These are phyloP conservation scores for Cirrhinus mrigala DNA, from an alignment of 2,797 vertebrate species.

Conservation along the genomic window DNA sequence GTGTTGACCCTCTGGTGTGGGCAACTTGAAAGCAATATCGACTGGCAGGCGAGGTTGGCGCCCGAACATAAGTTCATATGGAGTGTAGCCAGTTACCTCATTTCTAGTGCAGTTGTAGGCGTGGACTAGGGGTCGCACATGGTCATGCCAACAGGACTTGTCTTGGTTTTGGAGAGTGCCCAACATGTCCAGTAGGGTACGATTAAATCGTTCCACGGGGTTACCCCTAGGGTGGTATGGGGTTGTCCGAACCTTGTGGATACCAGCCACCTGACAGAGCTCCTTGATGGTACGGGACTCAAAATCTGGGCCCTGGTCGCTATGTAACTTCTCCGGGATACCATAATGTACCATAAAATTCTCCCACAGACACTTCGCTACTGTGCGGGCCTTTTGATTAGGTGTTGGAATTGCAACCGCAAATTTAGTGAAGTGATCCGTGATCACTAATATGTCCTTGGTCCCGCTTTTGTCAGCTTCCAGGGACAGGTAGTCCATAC, in stretches of 20 bases:
- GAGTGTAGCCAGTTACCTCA: background rate
- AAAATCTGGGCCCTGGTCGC: too few relatives aligned
- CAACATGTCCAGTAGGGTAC: slow-evolving; percentile 35
- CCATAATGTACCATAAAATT: background rate
- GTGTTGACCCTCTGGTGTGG: background rate
- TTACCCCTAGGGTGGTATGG: too few relatives aligned
- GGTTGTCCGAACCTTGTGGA: too few relatives aligned
- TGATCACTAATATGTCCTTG: background rate
- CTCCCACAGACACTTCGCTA: slow-evolving; percentile 11
- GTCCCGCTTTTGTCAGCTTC: background rate
- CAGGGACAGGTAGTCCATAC: background rate
- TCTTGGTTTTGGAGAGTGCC: slow-evolving; percentile 28
- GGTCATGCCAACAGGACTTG: slow-evolving; percentile 32
- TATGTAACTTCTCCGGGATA: too few relatives aligned
- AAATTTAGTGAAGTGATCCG: slow-evolving; percentile 8
- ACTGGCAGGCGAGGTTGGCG: background rate
- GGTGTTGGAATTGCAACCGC: slow-evolving; percentile 5
- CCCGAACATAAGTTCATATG: background rate
- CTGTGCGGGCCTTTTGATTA: slow-evolving; percentile 12
- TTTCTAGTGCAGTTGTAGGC: slow-evolving; percentile 47
- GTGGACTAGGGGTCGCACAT: slow-evolving; percentile 37
- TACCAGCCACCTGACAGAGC: too few relatives aligned
- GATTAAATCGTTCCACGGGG: slow-evolving; percentile 28
- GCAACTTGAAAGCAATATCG: background rate
- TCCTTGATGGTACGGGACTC: too few relatives aligned